Conservation (phyloP, 2,113 vertebrate species). For the Salminus brasiliensis region DNA sequence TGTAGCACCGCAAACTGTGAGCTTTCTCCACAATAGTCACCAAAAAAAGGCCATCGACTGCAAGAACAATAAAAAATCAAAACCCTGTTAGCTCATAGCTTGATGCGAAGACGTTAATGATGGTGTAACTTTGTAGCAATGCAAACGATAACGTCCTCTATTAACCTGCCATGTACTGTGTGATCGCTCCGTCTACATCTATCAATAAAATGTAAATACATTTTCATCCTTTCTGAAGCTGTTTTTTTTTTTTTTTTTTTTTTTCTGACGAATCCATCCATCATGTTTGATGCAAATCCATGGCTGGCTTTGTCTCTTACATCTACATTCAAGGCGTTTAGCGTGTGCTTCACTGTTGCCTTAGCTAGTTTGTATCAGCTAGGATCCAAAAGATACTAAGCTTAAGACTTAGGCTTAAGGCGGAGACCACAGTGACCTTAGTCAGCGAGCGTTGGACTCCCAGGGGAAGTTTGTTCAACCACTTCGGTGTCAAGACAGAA, state of each 20-base stretch:
- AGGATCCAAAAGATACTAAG: too few relatives aligned
- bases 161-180: conserved; percentile 47
- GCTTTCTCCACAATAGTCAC: conserved; percentile 6
- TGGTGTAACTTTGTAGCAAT: conserved; percentile 38
- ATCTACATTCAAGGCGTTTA: too few relatives aligned
- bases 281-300: too few relatives aligned
- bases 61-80: conserved; percentile 4
- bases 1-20: conserved; percentile 35
- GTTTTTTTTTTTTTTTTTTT: conserved; percentile 10
- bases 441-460: too few relatives aligned
- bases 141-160: conserved; percentile 42
- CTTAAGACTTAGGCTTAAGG: too few relatives aligned
- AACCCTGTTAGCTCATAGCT: conserved; percentile 37
- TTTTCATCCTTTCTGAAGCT: conserved; percentile 65
- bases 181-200: conserved; percentile 60
- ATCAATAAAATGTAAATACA: conserved; percentile 78
- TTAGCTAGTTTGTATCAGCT: too few relatives aligned
- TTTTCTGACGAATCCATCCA: too few relatives aligned
- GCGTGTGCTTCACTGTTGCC: too few relatives aligned
- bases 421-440: too few relatives aligned
- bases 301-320: too few relatives aligned
- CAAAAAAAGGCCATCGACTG: conserved; percentile 9
- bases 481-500: too few relatives aligned
- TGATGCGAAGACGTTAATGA: background rate
- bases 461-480: too few relatives aligned